Conservation (phyloP, 2,113 vertebrate species). For the Cyanoderma ruficeps region DNA sequence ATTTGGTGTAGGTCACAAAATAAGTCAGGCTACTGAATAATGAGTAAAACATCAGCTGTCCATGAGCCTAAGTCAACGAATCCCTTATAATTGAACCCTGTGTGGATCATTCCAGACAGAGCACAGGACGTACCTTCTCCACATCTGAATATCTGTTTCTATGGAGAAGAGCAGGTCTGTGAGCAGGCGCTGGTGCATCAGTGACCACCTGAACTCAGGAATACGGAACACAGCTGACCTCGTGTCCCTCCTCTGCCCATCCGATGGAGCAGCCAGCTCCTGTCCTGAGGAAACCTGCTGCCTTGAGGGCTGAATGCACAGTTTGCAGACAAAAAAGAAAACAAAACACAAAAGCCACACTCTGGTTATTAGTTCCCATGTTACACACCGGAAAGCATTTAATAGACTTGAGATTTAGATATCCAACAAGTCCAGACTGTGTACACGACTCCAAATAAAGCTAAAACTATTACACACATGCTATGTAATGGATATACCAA, state of each 20-base stretch:
- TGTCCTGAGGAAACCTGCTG: conserved; percentile 65
- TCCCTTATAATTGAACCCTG: rapidly evolving
- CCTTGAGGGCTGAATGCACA: conserved; percentile 66
- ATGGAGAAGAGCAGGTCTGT: conserved; percentile 96
- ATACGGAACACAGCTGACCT: conserved; percentile 92
- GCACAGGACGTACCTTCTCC: conserved; percentile 85
- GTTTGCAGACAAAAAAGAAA: neutral
- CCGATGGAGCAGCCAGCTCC: conserved; percentile 16
- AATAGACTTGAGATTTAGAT: neutral
- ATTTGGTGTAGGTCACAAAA: neutral
- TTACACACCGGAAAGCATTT: neutral
- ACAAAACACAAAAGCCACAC: neutral
- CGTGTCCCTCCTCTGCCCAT: conserved; percentile 78
- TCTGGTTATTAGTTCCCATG: neutral
- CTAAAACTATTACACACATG: neutral
- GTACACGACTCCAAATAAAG: neutral
- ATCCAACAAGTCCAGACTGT: neutral
- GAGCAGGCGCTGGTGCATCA: conserved; percentile 95
- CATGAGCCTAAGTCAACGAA: neutral
- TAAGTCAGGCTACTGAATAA: neutral
- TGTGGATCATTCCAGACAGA: neutral
- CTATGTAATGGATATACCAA: neutral
- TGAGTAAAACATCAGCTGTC: neutral
- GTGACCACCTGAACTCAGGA: conserved; percentile 95
- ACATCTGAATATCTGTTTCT: conserved; percentile 98